These are phyloP conservation scores for Mustela nigripes DNA, from an alignment of 2,113 vertebrate species.

Conservation along the genomic window DNA sequence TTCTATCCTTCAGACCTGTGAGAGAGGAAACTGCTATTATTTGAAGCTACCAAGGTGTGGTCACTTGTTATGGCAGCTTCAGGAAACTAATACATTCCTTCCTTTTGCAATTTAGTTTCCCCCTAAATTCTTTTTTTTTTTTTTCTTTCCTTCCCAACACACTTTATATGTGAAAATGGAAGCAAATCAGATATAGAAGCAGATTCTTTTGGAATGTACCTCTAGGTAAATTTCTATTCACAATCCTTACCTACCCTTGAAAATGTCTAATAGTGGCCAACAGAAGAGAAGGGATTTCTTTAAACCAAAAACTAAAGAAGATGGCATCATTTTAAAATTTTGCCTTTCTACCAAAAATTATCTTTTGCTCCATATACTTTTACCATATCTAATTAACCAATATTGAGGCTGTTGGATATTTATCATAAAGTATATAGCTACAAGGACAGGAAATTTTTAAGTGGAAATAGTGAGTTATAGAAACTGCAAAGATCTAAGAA, in stretches of 20 bases:
- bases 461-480: not conserved
- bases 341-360: not conserved
- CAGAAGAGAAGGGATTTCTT: not conserved
- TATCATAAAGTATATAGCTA: not conserved
- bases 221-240: not conserved
- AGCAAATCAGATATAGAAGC: not conserved
- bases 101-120: not conserved
- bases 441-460: not conserved
- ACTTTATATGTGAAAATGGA: not conserved
- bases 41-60: not conserved
- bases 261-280: not conserved
- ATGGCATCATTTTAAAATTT: not conserved
- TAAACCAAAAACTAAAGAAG: not conserved
- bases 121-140: not conserved
- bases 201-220: not conserved
- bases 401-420: not conserved
- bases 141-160: not conserved
- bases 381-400: not conserved
- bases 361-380: not conserved
- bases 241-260: not conserved
- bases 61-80: not conserved
- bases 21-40: not conserved
- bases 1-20: not conserved
- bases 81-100: not conserved
- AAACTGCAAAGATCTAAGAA: not conserved